phyloP scores from a whole-genome alignment of 2,888 invertebrate genomes.

The Heliconius hortense region DNA sequence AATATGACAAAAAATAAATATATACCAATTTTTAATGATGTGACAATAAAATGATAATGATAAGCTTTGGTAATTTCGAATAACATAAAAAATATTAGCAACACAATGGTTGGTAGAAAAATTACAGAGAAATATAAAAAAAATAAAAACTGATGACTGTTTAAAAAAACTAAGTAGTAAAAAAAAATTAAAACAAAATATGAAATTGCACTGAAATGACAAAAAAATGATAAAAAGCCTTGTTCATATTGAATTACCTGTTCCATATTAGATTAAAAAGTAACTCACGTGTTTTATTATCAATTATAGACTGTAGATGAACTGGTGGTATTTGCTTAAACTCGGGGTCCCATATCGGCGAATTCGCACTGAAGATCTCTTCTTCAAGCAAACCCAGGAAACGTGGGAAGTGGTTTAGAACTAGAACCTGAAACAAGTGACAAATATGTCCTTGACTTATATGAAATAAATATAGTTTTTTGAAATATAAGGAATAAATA shows the following conservation, averaged over 20 bases:
- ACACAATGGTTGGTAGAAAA: background rate
- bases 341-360: conserved; percentile 97
- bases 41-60: too few species aligned
- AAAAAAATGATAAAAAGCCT: background rate
- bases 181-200: background rate
- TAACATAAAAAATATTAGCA: too few species aligned
- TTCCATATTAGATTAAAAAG: background rate
- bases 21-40: too few species aligned
- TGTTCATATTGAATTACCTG: background rate
- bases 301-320: conserved; percentile 84
- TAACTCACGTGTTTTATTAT: conserved; percentile 62
- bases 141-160: background rate
- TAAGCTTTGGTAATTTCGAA: too few species aligned
- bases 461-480: too few species aligned
- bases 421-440: conserved; percentile 78
- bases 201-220: background rate
- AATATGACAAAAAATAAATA: background rate
- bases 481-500: too few species aligned
- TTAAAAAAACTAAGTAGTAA: background rate
- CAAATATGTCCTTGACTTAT: too few species aligned
- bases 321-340: conserved; percentile 88
- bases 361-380: conserved; percentile 91
- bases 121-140: background rate
- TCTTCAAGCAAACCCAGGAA: conserved; percentile 94
- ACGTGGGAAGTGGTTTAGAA: conserved; percentile 95